phyloP scores from a whole-genome alignment of 2,888 invertebrate species.

The Antheraea assamensis region DNA sequence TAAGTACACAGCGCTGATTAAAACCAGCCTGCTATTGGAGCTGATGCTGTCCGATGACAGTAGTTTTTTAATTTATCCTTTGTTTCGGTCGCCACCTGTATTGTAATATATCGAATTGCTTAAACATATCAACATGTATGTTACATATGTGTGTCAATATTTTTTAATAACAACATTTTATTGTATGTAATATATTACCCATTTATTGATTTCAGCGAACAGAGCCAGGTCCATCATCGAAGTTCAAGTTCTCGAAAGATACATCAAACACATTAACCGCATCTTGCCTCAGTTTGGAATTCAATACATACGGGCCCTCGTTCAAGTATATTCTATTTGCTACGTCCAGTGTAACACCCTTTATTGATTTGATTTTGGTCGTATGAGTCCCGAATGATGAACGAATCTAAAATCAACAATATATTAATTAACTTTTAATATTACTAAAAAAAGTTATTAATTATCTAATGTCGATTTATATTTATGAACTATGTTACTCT shows the following conservation, averaged over 20 bases:
- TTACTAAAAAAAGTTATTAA: background rate
- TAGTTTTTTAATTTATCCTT: conserved; percentile 90
- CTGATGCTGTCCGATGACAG: conserved; percentile 82
- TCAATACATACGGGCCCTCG: conserved; percentile 73
- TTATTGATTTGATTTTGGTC: conserved; percentile 54
- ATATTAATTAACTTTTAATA: background rate
- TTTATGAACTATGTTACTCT: too few species aligned
- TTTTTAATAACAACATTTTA: background rate
- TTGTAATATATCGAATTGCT: too few species aligned
- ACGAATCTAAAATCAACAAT: conserved; percentile 56
- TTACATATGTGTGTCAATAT: too few species aligned
- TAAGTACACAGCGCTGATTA: conserved; percentile 94
- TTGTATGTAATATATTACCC: conserved; percentile 75
- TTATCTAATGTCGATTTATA: too few species aligned
- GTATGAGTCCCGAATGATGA: conserved; percentile 60
- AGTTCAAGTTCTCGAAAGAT: conserved; percentile 84
- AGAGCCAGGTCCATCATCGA: conserved; percentile 71
- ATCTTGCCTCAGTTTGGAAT: conserved; percentile 78
- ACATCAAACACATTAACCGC: conserved; percentile 85
- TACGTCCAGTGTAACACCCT: conserved; percentile 83
- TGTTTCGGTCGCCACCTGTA: conserved; percentile 84
- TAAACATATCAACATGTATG: too few species aligned
- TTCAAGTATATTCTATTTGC: conserved; percentile 89
- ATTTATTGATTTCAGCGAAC: conserved; percentile 87
- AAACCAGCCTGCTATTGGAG: conserved; percentile 84